Evolutionary conservation across 2,888 invertebrate genomes (phyloP).

Genomic region (Holacanthella duospinosa): DNA sequence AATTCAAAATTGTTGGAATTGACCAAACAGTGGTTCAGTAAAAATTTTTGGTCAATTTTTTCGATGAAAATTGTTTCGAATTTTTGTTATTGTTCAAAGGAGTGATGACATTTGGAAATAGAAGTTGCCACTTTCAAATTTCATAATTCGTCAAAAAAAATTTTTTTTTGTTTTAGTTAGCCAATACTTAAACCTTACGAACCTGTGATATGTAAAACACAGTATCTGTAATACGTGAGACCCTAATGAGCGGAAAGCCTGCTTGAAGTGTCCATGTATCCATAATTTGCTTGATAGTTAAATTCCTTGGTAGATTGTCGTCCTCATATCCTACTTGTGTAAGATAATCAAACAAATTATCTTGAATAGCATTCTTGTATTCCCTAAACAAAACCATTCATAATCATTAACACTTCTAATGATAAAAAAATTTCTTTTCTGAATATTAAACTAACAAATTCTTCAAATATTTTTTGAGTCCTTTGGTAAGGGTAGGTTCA

Average conservation of each 20-base stretch:
- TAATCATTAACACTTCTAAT: too few relatives aligned
- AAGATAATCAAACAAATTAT: slow-evolving; percentile 44
- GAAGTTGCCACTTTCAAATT: too few relatives aligned
- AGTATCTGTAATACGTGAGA: slow-evolving; percentile 11
- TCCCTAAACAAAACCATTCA: slow-evolving; percentile 24
- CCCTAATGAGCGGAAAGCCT: slow-evolving; percentile 15
- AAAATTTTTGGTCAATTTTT: too few relatives aligned
- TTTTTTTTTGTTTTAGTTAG: too few relatives aligned
- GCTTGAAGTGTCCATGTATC: slow-evolving; percentile 39
- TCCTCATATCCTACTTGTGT: slow-evolving; percentile 39
- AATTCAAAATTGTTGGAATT: too few relatives aligned
- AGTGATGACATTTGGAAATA: too few relatives aligned
- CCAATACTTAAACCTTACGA: slow-evolving; percentile 1
- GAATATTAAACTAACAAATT: slow-evolving; percentile 16
- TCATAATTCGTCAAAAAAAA: too few relatives aligned
- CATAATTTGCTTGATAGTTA: slow-evolving; percentile 40
- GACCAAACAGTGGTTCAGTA: too few relatives aligned
- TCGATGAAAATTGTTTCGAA: too few relatives aligned
- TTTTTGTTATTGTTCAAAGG: too few relatives aligned
- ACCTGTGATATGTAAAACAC: slow-evolving; percentile 26
- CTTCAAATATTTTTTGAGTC: slow-evolving; percentile 34
- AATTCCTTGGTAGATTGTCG: slow-evolving; percentile 24
- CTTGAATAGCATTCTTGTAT: slow-evolving; percentile 42
- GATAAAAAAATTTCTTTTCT: neutral
- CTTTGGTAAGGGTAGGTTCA: slow-evolving; percentile 42